These are phyloP conservation scores for Callaeas wilsoni DNA, from an alignment of 2,113 vertebrate genomes.

Conservation along the genomic window DNA sequence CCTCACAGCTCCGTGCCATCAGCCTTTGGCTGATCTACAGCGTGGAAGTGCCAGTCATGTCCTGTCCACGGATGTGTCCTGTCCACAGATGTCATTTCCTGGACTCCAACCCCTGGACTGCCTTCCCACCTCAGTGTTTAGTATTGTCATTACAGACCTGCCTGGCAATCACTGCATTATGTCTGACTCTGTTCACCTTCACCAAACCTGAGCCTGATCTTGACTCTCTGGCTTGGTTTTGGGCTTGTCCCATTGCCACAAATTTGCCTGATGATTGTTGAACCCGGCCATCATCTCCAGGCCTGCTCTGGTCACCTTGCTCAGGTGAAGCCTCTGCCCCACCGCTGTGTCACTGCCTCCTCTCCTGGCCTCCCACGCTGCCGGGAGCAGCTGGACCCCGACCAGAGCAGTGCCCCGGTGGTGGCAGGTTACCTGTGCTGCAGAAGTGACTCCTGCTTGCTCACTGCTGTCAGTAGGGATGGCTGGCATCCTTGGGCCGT, in stretches of 20 bases:
- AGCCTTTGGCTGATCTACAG: neutral
- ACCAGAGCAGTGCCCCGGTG: neutral
- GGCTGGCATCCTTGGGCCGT: slow-evolving; percentile 94
- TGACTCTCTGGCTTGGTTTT: neutral
- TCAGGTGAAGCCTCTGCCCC: neutral
- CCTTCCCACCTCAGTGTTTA: neutral
- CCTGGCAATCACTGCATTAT: neutral
- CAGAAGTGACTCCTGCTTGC: slow-evolving; percentile 71
- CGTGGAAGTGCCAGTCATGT: rapidly evolving
- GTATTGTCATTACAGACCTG: neutral
- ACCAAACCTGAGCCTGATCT: neutral
- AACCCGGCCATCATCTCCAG: neutral
- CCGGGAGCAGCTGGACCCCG: neutral
- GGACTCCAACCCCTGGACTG: neutral
- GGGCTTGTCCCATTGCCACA: neutral
- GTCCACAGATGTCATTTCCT: neutral
- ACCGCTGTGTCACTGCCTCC: neutral
- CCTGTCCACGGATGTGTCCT: neutral
- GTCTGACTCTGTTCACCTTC: neutral
- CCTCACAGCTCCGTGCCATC: neutral
- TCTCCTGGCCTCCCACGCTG: neutral
- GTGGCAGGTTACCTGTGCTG: slow-evolving; percentile 78
- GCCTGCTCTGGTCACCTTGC: neutral
- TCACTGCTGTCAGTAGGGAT: slow-evolving; percentile 89
- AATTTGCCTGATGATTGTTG: neutral